These are phyloP conservation scores for Grapholita molesta DNA, from an alignment of 1,140 invertebrate species.

Conservation along the genomic window DNA sequence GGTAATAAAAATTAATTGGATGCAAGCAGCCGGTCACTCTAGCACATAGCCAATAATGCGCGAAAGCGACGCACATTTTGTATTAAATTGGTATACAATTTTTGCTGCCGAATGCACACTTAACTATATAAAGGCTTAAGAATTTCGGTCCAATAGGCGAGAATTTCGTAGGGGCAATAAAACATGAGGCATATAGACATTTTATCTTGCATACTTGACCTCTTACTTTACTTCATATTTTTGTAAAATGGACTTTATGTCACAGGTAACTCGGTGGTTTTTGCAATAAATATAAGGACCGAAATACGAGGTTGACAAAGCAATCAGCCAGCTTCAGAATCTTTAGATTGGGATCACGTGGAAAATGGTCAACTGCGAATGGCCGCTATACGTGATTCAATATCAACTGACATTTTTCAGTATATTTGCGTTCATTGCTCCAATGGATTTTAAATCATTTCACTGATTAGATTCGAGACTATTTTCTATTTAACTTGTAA, in stretches of 20 bases:
- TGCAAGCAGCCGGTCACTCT: not conserved
- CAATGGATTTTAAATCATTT: no score
- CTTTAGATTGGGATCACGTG: not conserved
- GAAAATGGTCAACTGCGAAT: not conserved
- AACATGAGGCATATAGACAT: not conserved
- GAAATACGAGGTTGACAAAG: not conserved
- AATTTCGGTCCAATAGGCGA: conserved; percentile 4
- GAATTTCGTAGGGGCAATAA: conserved; percentile 5
- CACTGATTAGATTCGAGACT: no score
- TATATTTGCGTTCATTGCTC: no score
- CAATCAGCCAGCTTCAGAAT: not conserved
- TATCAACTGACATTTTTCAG: not conserved
- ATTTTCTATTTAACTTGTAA: no score
- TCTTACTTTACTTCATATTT: not conserved
- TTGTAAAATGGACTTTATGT: not conserved
- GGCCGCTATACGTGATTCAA: not conserved
- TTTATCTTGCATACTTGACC: not conserved
- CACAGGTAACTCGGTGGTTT: not conserved
- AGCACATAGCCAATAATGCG: not conserved
- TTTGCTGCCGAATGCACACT: not conserved
- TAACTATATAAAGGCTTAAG: not conserved
- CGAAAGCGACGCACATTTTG: not conserved
- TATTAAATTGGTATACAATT: not conserved
- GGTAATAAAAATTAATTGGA: not conserved
- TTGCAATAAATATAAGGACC: not conserved